Conservation (phyloP, 2,888 invertebrate genomes). For the Lepidocyrtoides sp. region DNA sequence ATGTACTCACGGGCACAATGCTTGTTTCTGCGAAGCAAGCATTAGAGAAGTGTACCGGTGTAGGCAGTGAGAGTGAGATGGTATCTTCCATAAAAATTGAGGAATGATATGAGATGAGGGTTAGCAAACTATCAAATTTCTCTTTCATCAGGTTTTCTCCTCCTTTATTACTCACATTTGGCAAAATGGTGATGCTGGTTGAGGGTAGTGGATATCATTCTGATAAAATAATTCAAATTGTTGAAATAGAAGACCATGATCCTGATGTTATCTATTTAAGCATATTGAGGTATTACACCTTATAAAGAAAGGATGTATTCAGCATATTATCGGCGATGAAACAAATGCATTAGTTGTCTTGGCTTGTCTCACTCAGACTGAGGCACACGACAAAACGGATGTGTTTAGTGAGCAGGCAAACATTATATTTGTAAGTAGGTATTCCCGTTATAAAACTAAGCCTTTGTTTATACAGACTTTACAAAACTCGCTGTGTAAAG, state of each 20-base stretch:
- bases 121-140: slow-evolving; percentile 51
- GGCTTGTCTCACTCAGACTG: slow-evolving; percentile 2
- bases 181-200: background rate
- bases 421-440: background rate
- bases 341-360: slow-evolving; percentile 22
- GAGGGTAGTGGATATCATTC: background rate
- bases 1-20: background rate
- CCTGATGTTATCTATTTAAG: background rate
- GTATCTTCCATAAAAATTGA: background rate
- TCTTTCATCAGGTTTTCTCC: slow-evolving; percentile 28
- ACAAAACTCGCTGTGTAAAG: background rate
- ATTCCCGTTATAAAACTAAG: background rate
- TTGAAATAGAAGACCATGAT: slow-evolving; percentile 36
- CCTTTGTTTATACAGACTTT: slow-evolving; percentile 40
- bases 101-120: slow-evolving; percentile 22
- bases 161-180: background rate
- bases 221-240: slow-evolving; percentile 39
- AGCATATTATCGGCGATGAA: too few relatives aligned
- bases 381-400: slow-evolving; percentile 39
- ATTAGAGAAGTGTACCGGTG: too few relatives aligned
- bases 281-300: background rate
- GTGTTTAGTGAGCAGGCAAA: slow-evolving; percentile 46
- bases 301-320: too few relatives aligned
- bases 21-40: too few relatives aligned
- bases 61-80: background rate